These are phyloP conservation scores for Ganaspis sp. DNA, from an alignment of 1,140 invertebrate genomes.

Conservation along the genomic window DNA sequence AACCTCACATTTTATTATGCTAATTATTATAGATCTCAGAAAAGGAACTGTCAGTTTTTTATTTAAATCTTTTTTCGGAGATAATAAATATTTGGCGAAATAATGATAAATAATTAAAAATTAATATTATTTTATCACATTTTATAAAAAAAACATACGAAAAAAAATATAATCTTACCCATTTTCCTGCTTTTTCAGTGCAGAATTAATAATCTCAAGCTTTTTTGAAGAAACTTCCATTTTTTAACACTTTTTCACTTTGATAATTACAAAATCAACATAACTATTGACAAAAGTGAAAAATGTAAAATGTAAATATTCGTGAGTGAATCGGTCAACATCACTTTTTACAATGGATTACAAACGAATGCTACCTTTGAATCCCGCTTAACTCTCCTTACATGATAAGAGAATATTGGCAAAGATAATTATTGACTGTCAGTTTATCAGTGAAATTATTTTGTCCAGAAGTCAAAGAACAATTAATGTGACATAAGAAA, in stretches of 20 bases:
- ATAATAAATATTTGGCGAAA: too few relatives aligned
- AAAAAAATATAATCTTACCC: background rate
- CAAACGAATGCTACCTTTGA: constrained; percentile 4
- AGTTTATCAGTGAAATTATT: background rate
- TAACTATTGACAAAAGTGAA: background rate
- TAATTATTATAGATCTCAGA: too few relatives aligned
- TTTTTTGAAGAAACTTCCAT: background rate
- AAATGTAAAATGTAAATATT: background rate
- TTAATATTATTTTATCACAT: too few relatives aligned
- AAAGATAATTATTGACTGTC: background rate
- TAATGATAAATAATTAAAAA: too few relatives aligned
- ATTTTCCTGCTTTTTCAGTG: background rate
- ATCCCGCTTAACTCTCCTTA: background rate
- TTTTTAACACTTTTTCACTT: background rate
- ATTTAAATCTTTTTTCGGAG: too few relatives aligned
- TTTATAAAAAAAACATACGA: too few relatives aligned
- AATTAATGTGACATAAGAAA: background rate
- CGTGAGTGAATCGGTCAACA: background rate
- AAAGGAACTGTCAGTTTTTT: too few relatives aligned
- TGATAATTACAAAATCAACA: background rate
- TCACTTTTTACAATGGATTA: background rate
- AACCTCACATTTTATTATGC: too few relatives aligned
- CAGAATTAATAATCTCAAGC: background rate
- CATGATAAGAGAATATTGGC: background rate
- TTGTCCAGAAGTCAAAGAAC: constrained; percentile 2